Percentiles rank a stretch among this genome's conserved stretches.
Evolutionary conservation across 2,888 invertebrate genomes (phyloP).

Genomic region (Clanis bilineata): DNA sequence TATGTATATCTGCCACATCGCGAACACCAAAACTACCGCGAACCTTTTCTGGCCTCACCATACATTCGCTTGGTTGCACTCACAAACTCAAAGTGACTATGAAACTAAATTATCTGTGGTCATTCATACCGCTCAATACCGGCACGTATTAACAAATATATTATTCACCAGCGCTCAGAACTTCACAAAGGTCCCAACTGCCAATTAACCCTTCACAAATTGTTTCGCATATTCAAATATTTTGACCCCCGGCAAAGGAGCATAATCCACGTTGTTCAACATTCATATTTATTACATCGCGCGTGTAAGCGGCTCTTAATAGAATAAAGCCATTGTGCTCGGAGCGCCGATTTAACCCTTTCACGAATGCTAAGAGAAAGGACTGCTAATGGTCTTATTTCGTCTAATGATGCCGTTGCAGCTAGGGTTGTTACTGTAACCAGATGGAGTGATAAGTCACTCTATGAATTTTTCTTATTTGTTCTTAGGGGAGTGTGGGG

Average conservation of each 20-base stretch:
- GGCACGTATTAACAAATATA: conserved; percentile 14
- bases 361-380: conserved; percentile 76
- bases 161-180: conserved; percentile 28
- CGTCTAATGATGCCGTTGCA: conserved; percentile 74
- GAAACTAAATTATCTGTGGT: neutral
- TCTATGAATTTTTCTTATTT: conserved; percentile 64
- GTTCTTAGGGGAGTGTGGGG: conserved; percentile 39
- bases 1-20: no score
- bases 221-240: conserved; percentile 79
- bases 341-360: conserved; percentile 79
- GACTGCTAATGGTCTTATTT: conserved; percentile 81
- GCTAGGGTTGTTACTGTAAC: conserved; percentile 66
- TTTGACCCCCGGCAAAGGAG: conserved; percentile 78
- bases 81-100: neutral
- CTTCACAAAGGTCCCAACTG: conserved; percentile 52
- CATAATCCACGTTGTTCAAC: conserved; percentile 77
- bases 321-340: conserved; percentile 77
- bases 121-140: neutral
- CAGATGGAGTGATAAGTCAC: conserved; percentile 78
- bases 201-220: conserved; percentile 79
- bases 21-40: no score
- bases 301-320: conserved; percentile 77
- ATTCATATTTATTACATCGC: conserved; percentile 82
- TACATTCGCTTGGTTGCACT: no score
- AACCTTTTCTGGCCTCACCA: no score